phyloP scores from a whole-genome alignment of 2,888 invertebrate species.

The Temnothorax rugatulus region DNA sequence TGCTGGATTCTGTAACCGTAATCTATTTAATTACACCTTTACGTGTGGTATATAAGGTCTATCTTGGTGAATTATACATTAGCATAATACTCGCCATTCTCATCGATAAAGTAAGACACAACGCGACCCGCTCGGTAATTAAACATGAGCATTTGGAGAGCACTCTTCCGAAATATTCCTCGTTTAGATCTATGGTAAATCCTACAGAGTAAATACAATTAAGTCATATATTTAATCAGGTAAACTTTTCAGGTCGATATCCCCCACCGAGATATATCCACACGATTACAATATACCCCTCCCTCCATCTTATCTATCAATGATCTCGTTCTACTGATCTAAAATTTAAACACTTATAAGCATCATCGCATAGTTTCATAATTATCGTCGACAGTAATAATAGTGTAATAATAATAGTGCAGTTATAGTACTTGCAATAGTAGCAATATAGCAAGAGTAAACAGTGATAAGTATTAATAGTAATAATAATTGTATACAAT shows the following conservation, averaged over 20 bases:
- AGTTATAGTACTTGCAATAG: constrained; percentile 70
- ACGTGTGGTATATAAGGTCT: constrained; percentile 62
- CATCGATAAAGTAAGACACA: constrained; percentile 75
- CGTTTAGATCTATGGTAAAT: constrained; percentile 82
- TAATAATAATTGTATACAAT: constrained; percentile 71
- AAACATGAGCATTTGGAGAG: constrained; percentile 81
- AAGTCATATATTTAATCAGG: constrained; percentile 86
- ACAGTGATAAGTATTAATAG: constrained; percentile 73
- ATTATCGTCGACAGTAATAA: constrained; percentile 77
- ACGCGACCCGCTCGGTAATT: constrained; percentile 81
- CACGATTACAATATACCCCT: constrained; percentile 72
- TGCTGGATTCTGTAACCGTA: constrained; percentile 69
- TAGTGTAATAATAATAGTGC: constrained; percentile 69
- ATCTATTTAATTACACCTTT: constrained; percentile 70
- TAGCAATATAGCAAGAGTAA: constrained; percentile 74
- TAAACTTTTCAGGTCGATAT: constrained; percentile 85
- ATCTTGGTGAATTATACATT: constrained; percentile 55
- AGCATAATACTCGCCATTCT: constrained; percentile 73
- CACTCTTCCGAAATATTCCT: constrained; percentile 79
- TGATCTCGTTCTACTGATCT: constrained; percentile 82
- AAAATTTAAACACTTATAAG: constrained; percentile 81
- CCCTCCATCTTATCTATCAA: constrained; percentile 78
- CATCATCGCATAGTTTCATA: constrained; percentile 78
- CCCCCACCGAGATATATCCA: constrained; percentile 78
- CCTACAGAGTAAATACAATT: constrained; percentile 86